These are phyloP conservation scores for Oncorhynchus clarkii DNA, from an alignment of 2,113 vertebrate genomes.

Conservation along the genomic window DNA sequence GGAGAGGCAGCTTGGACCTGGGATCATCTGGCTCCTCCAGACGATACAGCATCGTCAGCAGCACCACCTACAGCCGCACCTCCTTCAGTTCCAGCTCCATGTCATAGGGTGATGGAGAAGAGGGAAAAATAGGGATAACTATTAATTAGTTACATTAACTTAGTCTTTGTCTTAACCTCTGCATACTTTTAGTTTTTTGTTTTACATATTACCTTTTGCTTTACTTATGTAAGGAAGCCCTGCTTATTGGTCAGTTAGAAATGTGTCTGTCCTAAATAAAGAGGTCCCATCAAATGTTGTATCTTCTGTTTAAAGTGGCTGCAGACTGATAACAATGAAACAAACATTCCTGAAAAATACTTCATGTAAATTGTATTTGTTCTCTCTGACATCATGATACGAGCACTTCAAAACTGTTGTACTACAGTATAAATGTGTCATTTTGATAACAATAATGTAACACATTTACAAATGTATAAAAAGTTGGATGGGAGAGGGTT, in stretches of 20 bases:
- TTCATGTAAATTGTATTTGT: background rate
- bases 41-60: slow-evolving; percentile 60
- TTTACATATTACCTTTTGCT: background rate
- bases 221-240: background rate
- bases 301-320: too few relatives aligned
- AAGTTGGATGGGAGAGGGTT: background rate
- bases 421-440: background rate
- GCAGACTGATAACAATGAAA: too few relatives aligned
- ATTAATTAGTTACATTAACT: background rate
- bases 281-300: too few relatives aligned
- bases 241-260: too few relatives aligned
- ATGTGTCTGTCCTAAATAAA: too few relatives aligned
- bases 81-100: slow-evolving; percentile 73
- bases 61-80: slow-evolving; percentile 46
- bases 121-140: background rate
- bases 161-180: background rate
- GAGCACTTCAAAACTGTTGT: background rate
- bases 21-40: slow-evolving; percentile 61
- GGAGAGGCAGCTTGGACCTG: slow-evolving; percentile 88
- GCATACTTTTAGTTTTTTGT: background rate
- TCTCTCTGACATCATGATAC: background rate
- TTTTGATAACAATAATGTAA: background rate
- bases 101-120: slow-evolving; percentile 6
- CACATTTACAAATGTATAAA: background rate
- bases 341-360: too few relatives aligned